phyloP scores from a whole-genome alignment of 2,797 vertebrate genomes.

The Podargus strigoides region DNA sequence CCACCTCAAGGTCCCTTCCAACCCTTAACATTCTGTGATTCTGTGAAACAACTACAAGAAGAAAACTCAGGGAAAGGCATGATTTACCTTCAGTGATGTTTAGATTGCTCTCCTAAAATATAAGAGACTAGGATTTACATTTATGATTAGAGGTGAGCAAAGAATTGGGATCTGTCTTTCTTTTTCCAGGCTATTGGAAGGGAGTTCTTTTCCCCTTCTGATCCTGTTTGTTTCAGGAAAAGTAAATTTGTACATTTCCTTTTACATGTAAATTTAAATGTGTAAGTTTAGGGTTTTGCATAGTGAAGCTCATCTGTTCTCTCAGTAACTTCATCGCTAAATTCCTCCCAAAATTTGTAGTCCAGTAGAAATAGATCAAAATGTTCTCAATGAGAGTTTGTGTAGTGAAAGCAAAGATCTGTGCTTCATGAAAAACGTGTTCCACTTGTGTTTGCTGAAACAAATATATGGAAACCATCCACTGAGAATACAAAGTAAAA shows the following conservation, averaged over 20 bases:
- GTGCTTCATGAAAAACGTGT: not conserved
- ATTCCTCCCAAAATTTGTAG: not conserved
- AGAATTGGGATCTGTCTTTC: not conserved
- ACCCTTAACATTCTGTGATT: too few relatives aligned
- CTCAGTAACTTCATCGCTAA: not conserved
- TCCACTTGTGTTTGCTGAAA: not conserved
- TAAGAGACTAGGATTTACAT: not conserved
- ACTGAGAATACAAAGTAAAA: not conserved
- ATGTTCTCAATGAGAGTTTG: not conserved
- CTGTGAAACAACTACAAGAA: too few relatives aligned
- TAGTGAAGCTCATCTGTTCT: not conserved
- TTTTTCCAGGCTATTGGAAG: not conserved
- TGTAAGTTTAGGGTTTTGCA: rapidly evolving
- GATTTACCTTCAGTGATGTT: not conserved
- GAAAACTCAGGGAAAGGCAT: not conserved
- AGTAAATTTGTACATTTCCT: not conserved
- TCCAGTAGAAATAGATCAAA: not conserved
- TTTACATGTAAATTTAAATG: not conserved
- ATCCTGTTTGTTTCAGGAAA: not conserved
- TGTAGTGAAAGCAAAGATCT: not conserved
- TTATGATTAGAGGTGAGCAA: not conserved
- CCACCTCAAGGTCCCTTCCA: too few relatives aligned
- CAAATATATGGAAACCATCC: not conserved
- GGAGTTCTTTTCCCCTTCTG: not conserved
- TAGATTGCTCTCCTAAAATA: not conserved